Evolutionary conservation across 2,888 invertebrate species (phyloP).

Genomic region (Nymphalis urticae): DNA sequence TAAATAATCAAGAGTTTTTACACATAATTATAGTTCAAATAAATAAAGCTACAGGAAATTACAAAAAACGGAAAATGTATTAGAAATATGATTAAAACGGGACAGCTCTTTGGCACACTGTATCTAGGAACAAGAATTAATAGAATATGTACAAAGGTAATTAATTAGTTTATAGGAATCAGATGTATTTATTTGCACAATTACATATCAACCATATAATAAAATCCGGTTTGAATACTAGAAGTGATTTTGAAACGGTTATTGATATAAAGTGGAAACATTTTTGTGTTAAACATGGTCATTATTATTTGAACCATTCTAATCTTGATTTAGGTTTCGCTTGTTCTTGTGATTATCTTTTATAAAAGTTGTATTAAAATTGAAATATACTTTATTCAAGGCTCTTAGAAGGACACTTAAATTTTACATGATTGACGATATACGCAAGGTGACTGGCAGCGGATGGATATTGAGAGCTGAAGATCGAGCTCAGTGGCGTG

Average conservation of each 20-base stretch:
- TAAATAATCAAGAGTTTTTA: not conserved
- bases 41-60: not conserved
- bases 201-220: slow-evolving; percentile 29
- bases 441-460: too few species aligned
- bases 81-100: not conserved
- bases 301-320: too few species aligned
- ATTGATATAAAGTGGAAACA: not conserved
- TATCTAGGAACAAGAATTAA: slow-evolving; percentile 30
- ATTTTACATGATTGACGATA: too few species aligned
- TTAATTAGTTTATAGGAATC: slow-evolving; percentile 23
- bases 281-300: too few species aligned
- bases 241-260: not conserved
- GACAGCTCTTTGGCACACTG: slow-evolving; percentile 16
- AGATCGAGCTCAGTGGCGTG: too few species aligned
- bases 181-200: slow-evolving; percentile 35
- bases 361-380: too few species aligned
- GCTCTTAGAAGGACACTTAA: too few species aligned
- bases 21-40: not conserved
- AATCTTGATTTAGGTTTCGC: too few species aligned
- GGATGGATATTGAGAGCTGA: too few species aligned
- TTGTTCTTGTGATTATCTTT: too few species aligned
- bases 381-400: too few species aligned
- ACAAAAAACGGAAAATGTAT: not conserved
- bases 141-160: slow-evolving; percentile 30
- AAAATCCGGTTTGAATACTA: slow-evolving; percentile 1